Evolutionary conservation across 2,113 vertebrate genomes (phyloP).

Genomic region (Rhagologus leucostigma): DNA sequence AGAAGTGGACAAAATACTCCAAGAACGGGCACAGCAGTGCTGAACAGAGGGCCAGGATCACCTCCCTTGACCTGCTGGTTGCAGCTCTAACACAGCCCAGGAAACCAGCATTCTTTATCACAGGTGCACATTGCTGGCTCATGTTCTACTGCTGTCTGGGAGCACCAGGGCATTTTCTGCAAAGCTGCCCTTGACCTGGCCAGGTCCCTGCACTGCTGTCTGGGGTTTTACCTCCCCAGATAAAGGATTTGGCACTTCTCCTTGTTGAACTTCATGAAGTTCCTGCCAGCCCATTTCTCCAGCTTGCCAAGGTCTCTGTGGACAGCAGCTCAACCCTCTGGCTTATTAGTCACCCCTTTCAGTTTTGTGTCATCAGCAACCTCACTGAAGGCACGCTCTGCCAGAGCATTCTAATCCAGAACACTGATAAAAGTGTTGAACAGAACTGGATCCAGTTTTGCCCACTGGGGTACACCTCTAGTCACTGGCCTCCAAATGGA

Average conservation of each 20-base stretch:
- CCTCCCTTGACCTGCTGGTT: not conserved
- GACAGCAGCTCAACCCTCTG: not conserved
- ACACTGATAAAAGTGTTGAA: not conserved
- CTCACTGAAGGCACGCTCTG: not conserved
- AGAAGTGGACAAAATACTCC: not conserved
- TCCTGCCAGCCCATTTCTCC: not conserved
- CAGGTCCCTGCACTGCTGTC: not conserved
- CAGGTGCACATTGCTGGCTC: not conserved
- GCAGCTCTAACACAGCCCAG: not conserved
- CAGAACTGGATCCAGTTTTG: not conserved
- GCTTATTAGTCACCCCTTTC: not conserved
- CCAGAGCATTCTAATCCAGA: not conserved
- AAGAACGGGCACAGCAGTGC: not conserved
- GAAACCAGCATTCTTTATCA: not conserved
- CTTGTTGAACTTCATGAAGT: not conserved
- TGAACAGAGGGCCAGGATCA: not conserved
- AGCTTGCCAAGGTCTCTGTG: fast-evolving
- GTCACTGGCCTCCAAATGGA: not conserved
- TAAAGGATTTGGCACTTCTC: not conserved
- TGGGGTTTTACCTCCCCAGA: not conserved
- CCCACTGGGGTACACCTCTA: not conserved
- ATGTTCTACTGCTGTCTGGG: not conserved
- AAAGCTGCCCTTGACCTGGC: not conserved
- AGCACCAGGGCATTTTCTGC: not conserved
- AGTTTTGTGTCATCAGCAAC: not conserved